Conservation (phyloP, 2,797 vertebrate species). For the Melanotaenia nigrans region DNA sequence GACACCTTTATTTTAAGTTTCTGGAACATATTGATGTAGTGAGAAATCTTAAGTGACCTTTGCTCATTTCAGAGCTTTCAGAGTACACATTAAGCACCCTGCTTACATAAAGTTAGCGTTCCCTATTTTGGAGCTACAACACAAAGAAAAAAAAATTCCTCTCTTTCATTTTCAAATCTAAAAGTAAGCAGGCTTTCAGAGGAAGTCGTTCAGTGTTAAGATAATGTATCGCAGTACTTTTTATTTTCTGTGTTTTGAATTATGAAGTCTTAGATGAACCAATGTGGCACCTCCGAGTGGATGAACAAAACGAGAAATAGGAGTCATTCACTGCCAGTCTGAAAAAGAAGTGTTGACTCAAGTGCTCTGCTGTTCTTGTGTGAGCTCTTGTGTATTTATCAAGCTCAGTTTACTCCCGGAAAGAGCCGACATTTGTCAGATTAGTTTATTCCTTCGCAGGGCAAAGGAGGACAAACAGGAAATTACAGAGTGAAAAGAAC, state of each 20-base stretch:
- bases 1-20: constrained; percentile 20
- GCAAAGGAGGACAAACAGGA: constrained; percentile 48
- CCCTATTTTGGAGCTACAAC: neutral
- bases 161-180: constrained; percentile 24
- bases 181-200: constrained; percentile 39
- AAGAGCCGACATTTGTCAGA: constrained; percentile 36
- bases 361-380: constrained; percentile 15
- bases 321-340: constrained; percentile 26
- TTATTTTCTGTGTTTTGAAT: constrained; percentile 18
- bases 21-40: constrained; percentile 10
- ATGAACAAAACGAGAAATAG: constrained; percentile 16
- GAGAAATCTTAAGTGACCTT: constrained; percentile 46
- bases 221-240: constrained; percentile 10
- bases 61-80: constrained; percentile 17
- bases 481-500: constrained; percentile 38
- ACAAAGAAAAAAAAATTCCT: neutral
- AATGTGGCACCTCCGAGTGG: neutral
- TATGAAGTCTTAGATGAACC: constrained; percentile 16
- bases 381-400: constrained; percentile 14
- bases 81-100: neutral
- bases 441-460: constrained; percentile 38
- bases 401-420: constrained; percentile 6
- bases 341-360: constrained; percentile 16
- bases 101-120: constrained; percentile 6
- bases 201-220: constrained; percentile 9